Evolutionary conservation across 2,888 invertebrate genomes (phyloP).

Genomic region (Octonoba sinensis): DNA sequence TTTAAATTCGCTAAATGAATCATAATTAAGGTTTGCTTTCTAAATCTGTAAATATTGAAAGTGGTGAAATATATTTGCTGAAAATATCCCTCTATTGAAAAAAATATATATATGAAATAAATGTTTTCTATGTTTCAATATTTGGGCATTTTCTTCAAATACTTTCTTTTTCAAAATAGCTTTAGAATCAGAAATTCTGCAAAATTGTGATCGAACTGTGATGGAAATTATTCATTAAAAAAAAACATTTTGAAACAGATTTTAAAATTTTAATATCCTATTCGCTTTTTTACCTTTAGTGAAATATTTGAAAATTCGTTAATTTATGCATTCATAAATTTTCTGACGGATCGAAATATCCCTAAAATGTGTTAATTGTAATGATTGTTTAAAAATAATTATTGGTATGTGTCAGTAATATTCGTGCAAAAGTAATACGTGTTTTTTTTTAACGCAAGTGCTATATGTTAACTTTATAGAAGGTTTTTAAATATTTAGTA

Average conservation of each 20-base stretch:
- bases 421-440: no score
- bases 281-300: not conserved
- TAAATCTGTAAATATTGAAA: constrained; percentile 42
- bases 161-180: constrained; percentile 20
- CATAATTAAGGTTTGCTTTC: constrained; percentile 7
- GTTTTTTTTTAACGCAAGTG: no score
- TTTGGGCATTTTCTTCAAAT: constrained; percentile 14
- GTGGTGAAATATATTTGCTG: constrained; percentile 1
- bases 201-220: constrained; percentile 30
- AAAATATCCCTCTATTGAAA: constrained; percentile 8
- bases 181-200: constrained; percentile 5
- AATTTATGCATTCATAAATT: no score
- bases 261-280: not conserved
- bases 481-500: no score
- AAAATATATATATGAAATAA: constrained; percentile 13
- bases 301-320: not conserved
- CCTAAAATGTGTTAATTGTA: no score
- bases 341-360: no score
- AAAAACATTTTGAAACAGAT: not conserved
- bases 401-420: no score
- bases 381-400: no score
- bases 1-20: not conserved
- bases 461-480: no score
- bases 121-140: constrained; percentile 16
- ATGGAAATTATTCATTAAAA: not conserved